Evolutionary conservation across 2,797 vertebrate genomes (phyloP).

Genomic region (Myotis pilosus): DNA sequence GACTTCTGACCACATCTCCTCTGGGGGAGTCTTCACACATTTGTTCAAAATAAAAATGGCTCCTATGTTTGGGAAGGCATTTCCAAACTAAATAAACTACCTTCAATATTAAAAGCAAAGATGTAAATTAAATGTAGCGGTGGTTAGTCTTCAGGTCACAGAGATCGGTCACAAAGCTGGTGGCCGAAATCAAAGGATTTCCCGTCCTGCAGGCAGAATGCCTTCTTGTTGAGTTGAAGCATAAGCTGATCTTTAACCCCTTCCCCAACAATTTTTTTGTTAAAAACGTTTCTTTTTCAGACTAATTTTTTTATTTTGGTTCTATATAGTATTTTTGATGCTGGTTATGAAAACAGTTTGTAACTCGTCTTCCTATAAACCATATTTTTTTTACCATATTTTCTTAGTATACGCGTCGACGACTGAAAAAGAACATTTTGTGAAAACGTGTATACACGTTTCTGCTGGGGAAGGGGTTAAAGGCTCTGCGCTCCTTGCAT

Average conservation of each 20-base stretch:
- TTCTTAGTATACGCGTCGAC: too few species aligned
- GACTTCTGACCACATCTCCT: conserved; percentile 56
- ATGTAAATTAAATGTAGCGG: conserved; percentile 26
- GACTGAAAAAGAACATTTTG: too few species aligned
- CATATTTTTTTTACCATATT: too few species aligned
- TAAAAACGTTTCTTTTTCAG: too few species aligned
- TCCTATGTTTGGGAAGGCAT: conserved; percentile 21
- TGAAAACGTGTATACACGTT: too few species aligned
- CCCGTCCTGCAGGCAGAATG: neutral
- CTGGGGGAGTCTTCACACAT: neutral
- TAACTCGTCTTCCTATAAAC: too few species aligned
- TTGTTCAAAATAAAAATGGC: conserved; percentile 46
- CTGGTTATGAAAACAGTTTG: too few species aligned
- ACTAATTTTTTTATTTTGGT: too few species aligned
- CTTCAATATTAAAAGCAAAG: neutral
- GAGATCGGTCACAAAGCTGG: neutral
- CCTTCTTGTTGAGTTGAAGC: neutral
- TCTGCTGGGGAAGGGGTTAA: too few species aligned
- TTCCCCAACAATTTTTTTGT: too few species aligned
- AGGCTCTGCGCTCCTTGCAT: neutral
- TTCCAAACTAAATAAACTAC: conserved; percentile 55
- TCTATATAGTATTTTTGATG: too few species aligned
- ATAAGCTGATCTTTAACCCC: neutral
- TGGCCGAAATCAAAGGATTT: neutral
- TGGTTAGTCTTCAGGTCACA: conserved; percentile 1